Evolutionary conservation across 2,888 invertebrate genomes (phyloP), one percentile per base, ranked within the genome.

Genomic region (Cosmia pyralina): DNA sequence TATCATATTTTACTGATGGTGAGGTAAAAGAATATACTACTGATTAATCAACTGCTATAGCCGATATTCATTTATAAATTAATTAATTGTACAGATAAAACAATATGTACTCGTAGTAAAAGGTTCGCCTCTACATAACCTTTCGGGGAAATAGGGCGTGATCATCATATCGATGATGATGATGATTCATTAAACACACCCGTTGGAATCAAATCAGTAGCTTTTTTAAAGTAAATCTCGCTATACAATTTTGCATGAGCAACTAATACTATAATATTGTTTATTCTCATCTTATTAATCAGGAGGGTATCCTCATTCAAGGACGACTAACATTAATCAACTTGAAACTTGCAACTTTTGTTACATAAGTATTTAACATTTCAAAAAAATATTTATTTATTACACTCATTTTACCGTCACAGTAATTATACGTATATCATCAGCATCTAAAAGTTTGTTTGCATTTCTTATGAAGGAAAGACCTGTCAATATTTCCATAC

Each of bases 401-500:
- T 38, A 15, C 53, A 53, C 5, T 46, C 19, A 5, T 50, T n/a
- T 17, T 28, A 22, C 1, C 17, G 1, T 44, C 34, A 55, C 34
- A 17, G 15, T 15, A 28, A 28, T 28, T 46, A 22, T 38, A 10
- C 4, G 15, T 11, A 58, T 50, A 46, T 34, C 15, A 48, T 17
- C 34, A 62, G 8, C 38, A 41, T 19, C 28, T 19, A 50, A 65
- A 28, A 28, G 28, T 28, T 28, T 52, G 7, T 63, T 48, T 64
- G 83, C 58, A 69, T 62, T 62, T 58, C 34, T 57, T 62, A 52
- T 17, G 63, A 72, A 82, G 78, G 76, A 72, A 82, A 79, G 63
- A 84, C 71, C 75, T 77, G 79, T 62, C 67, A 78, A 75, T 75
- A 69, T 84, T 73, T 75, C 58, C 62, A 72, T 75, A 69, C 58